phyloP scores from a whole-genome alignment of 2,888 invertebrate genomes.

The Agrotis segetum region DNA sequence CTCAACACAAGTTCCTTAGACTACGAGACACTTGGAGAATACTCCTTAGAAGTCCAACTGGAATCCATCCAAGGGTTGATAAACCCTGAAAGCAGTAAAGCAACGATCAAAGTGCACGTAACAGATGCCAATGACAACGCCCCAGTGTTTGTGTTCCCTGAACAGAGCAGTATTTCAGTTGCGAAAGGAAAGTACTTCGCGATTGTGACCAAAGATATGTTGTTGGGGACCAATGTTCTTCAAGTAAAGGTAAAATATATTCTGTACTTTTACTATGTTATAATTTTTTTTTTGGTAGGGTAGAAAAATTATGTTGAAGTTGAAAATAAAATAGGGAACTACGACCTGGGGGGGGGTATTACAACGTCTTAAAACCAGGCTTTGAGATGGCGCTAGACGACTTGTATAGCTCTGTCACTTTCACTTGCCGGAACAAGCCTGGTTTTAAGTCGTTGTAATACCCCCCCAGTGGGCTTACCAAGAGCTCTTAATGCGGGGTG shows the following conservation, averaged over 20 bases:
- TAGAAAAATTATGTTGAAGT: neutral
- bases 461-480: no score
- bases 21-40: conserved; percentile 94
- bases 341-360: no score
- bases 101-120: conserved; percentile 95
- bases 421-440: no score
- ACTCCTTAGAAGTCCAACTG: conserved; percentile 94
- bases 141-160: conserved; percentile 95
- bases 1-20: conserved; percentile 94
- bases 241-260: conserved; percentile 93
- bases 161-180: conserved; percentile 87
- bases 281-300: neutral
- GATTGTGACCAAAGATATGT: conserved; percentile 94
- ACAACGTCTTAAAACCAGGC: no score
- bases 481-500: no score
- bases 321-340: neutral
- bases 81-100: conserved; percentile 94
- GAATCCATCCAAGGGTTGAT: conserved; percentile 95
- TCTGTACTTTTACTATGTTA: neutral
- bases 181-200: conserved; percentile 95
- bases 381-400: no score
- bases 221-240: conserved; percentile 94
- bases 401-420: no score
- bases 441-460: no score
- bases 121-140: conserved; percentile 97